Percentiles rank a stretch among this genome's conserved stretches.
Conservation (phyloP, 35 echinoderm and acorn worm species). For the Anneissia japonica region DNA sequence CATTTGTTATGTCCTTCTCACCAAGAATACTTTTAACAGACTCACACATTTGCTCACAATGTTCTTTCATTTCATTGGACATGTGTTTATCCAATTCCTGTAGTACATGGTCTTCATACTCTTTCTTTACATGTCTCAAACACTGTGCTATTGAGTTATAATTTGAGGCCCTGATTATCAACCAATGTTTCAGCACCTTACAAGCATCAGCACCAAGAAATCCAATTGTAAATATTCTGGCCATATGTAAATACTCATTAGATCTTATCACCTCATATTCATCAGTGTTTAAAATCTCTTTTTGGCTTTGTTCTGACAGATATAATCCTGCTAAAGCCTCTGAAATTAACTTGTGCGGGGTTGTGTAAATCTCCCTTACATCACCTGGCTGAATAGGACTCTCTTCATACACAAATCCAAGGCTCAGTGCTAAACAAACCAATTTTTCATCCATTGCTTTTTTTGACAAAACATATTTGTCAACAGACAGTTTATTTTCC, state of each 20-base stretch:
- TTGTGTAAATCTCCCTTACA: not conserved
- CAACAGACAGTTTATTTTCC: not conserved
- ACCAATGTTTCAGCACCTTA: not conserved
- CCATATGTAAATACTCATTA: not conserved
- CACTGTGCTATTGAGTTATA: not conserved
- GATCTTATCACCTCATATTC: not conserved
- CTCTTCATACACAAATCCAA: not conserved
- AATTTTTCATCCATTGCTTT: not conserved
- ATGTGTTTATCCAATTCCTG: not conserved
- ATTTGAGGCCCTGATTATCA: not conserved
- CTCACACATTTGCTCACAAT: not conserved
- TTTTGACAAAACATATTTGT: not conserved
- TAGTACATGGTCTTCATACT: not conserved
- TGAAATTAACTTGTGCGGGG: not conserved
- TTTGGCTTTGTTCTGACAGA: not conserved
- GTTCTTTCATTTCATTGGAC: not conserved
- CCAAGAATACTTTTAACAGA: not conserved
- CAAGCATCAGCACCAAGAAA: not conserved
- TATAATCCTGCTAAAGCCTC: not conserved
- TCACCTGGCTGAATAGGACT: not conserved
- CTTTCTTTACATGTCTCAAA: not conserved
- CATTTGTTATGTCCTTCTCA: not conserved
- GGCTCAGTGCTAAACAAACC: not conserved
- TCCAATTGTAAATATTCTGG: not conserved
- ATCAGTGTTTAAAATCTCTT: not conserved